phyloP scores from a whole-genome alignment of 1,140 invertebrate genomes.

The Leptonema lineaticorne region DNA sequence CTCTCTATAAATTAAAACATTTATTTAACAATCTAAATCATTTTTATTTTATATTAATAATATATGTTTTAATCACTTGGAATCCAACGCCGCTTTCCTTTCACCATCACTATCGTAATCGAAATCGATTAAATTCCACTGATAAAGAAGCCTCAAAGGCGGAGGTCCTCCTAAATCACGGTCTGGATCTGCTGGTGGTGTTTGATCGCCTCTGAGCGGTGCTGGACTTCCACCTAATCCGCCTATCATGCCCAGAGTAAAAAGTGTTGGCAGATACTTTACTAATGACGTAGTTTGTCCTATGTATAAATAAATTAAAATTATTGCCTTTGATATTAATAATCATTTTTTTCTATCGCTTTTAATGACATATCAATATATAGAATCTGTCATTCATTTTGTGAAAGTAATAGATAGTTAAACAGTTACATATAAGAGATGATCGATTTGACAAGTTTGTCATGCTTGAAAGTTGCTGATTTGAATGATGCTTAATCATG shows the following conservation, averaged over 20 bases:
- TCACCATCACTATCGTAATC: constrained; percentile 45
- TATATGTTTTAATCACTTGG: constrained; percentile 23
- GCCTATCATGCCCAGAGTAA: constrained; percentile 25
- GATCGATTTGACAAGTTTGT: no score
- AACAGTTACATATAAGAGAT: no score
- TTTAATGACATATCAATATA: no score
- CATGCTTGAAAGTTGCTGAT: no score
- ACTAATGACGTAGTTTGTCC: constrained; percentile 18
- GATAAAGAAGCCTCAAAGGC: constrained; percentile 50
- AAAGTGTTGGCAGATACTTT: constrained; percentile 28
- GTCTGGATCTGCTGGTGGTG: constrained; percentile 42
- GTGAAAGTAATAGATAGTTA: no score
- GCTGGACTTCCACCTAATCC: not conserved
- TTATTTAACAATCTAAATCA: not conserved
- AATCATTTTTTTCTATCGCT: no score
- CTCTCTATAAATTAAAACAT: constrained; percentile 47
- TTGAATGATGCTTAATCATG: no score
- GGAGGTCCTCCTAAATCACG: constrained; percentile 42
- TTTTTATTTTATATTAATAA: not conserved
- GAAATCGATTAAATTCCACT: constrained; percentile 54
- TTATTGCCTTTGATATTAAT: no score
- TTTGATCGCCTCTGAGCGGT: constrained; percentile 28
- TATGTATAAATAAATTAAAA: not conserved
- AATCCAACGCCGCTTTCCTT: constrained; percentile 34
- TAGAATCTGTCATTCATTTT: no score